Evolutionary conservation across 2,888 invertebrate species (phyloP).

Genomic region (Notodonta dromedarius): DNA sequence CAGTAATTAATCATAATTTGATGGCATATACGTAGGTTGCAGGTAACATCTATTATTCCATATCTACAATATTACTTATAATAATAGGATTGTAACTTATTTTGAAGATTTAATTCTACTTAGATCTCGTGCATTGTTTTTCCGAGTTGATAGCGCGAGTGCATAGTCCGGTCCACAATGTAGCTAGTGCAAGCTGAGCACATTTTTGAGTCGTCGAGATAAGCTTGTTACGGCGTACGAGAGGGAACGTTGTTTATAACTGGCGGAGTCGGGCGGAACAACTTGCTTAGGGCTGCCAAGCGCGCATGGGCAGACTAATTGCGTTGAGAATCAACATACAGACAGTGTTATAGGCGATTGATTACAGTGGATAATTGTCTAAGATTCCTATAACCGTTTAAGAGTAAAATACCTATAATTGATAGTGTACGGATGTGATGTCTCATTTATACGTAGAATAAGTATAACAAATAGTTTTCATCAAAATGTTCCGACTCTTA

Average conservation of each 20-base stretch:
- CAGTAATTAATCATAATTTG: no score
- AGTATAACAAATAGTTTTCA: no score
- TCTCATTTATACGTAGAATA: no score
- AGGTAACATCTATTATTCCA: no score
- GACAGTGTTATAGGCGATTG: not conserved
- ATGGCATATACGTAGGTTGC: no score
- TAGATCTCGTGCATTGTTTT: not conserved
- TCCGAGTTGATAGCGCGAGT: not conserved
- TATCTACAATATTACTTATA: no score
- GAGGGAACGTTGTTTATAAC: constrained; percentile 55
- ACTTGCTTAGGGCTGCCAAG: constrained; percentile 41
- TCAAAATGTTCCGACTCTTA: not conserved
- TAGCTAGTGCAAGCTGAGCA: constrained; percentile 13
- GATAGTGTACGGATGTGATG: no score
- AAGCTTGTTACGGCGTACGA: constrained; percentile 58
- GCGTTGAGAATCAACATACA: constrained; percentile 4
- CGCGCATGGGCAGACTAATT: constrained; percentile 10
- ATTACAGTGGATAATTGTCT: no score
- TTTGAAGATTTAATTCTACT: no score
- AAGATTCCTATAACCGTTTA: no score
- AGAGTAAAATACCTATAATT: no score
- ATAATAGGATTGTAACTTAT: no score
- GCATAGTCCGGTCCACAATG: constrained; percentile 10
- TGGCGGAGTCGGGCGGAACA: constrained; percentile 51
- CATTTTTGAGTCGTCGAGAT: constrained; percentile 58